Conservation (phyloP, 2,113 vertebrate species). For the Phainopepla nitens region DNA sequence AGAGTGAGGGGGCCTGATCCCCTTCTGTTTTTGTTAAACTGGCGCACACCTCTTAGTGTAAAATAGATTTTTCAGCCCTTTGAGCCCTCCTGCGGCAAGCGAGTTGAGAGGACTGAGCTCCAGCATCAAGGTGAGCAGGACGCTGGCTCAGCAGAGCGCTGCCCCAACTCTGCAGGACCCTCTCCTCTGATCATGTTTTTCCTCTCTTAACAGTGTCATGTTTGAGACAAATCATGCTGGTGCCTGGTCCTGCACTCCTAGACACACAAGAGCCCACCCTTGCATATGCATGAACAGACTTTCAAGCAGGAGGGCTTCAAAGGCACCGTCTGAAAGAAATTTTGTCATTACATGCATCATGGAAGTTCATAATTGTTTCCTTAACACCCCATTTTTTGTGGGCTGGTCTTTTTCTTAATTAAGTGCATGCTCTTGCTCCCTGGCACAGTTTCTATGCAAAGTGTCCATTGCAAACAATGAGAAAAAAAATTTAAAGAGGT, state of each 20-base stretch:
- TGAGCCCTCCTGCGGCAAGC: neutral
- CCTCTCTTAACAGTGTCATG: neutral
- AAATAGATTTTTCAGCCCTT: neutral
- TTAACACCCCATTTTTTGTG: neutral
- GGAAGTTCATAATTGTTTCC: neutral
- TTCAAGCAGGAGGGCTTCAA: neutral
- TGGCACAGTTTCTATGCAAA: neutral
- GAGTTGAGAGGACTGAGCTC: neutral
- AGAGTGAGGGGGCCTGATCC: accelerated
- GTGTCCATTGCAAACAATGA: neutral
- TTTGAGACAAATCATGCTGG: neutral
- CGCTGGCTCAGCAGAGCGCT: neutral
- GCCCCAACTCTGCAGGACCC: neutral
- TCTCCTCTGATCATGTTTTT: neutral
- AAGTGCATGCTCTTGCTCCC: neutral
- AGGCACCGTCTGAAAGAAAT: neutral
- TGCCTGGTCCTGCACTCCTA: neutral
- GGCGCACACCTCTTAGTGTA: neutral
- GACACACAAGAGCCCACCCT: neutral
- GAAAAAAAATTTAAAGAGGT: neutral
- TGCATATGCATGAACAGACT: neutral
- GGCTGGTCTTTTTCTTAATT: neutral
- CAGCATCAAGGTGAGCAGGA: neutral
- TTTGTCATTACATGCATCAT: neutral
- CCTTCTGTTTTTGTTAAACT: neutral